Percentiles rank a stretch among this genome's conserved stretches.
Evolutionary conservation across 1,140 invertebrate species (phyloP).

Genomic region (Phocides pigmalion): DNA sequence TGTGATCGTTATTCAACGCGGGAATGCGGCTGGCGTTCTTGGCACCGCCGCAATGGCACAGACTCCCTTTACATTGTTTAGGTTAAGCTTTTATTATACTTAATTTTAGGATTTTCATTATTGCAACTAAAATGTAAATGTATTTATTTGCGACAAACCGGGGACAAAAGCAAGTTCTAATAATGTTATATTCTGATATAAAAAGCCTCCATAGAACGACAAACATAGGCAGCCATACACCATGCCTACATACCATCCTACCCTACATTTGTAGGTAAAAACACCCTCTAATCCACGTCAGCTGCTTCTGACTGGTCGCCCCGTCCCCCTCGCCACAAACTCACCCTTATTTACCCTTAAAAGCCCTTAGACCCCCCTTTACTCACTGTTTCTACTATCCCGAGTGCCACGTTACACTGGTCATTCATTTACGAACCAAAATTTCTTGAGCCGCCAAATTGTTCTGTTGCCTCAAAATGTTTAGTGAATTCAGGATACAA

Average conservation of each 20-base stretch:
- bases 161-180: too few relatives aligned
- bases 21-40: too few relatives aligned
- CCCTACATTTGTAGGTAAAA: constrained; percentile 72
- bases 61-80: too few relatives aligned
- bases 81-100: too few relatives aligned
- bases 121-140: too few relatives aligned
- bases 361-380: constrained; percentile 45
- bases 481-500: constrained; percentile 27
- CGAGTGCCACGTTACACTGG: constrained; percentile 55
- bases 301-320: constrained; percentile 77
- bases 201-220: constrained; percentile 13
- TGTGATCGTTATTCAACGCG: too few relatives aligned
- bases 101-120: too few relatives aligned
- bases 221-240: constrained; percentile 26
- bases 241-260: constrained; percentile 53
- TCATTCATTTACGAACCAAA: constrained; percentile 38
- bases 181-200: constrained; percentile 1
- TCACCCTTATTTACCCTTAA: constrained; percentile 66
- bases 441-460: constrained; percentile 48
- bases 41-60: too few relatives aligned
- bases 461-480: constrained; percentile 23
- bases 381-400: constrained; percentile 32
- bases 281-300: constrained; percentile 79
- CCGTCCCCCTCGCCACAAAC: constrained; percentile 46
- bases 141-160: too few relatives aligned